Evolutionary conservation across 2,797 vertebrate genomes (phyloP).

Genomic region (Notoglanidium macrostoma): DNA sequence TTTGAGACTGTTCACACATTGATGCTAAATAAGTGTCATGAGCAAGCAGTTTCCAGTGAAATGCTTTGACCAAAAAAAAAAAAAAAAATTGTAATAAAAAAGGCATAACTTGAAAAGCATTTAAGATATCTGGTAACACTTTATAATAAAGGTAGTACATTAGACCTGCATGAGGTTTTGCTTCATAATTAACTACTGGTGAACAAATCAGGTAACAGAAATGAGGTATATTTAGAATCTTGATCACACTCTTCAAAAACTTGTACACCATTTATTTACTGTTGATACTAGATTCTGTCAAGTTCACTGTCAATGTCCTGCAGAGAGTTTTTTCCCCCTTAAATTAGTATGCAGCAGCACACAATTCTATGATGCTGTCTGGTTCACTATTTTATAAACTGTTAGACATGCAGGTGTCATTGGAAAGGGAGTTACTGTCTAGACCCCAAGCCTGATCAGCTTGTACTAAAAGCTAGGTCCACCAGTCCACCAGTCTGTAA

Average conservation of each 20-base stretch:
- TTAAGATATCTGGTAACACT: neutral
- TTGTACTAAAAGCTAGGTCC: neutral
- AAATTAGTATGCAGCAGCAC: neutral
- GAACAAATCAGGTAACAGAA: neutral
- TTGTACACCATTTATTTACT: neutral
- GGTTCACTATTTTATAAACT: neutral
- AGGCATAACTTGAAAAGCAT: neutral
- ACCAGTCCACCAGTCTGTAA: neutral
- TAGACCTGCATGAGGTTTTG: neutral
- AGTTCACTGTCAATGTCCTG: neutral
- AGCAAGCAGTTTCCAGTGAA: neutral
- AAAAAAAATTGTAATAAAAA: neutral
- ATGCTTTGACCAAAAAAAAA: neutral
- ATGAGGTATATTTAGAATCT: neutral
- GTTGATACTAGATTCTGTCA: neutral
- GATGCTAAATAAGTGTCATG: neutral
- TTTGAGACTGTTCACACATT: neutral
- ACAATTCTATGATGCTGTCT: neutral
- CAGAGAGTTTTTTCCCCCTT: neutral
- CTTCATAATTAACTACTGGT: neutral
- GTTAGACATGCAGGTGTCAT: neutral
- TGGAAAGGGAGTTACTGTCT: neutral
- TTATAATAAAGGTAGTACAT: conserved; percentile 1
- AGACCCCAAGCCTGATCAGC: neutral
- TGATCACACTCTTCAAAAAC: neutral